A percentile compares a stretch with the other conserved stretches of the same genome.
Evolutionary conservation across 2,797 vertebrate species (phyloP).

Genomic region (Takifugu rubripes): DNA sequence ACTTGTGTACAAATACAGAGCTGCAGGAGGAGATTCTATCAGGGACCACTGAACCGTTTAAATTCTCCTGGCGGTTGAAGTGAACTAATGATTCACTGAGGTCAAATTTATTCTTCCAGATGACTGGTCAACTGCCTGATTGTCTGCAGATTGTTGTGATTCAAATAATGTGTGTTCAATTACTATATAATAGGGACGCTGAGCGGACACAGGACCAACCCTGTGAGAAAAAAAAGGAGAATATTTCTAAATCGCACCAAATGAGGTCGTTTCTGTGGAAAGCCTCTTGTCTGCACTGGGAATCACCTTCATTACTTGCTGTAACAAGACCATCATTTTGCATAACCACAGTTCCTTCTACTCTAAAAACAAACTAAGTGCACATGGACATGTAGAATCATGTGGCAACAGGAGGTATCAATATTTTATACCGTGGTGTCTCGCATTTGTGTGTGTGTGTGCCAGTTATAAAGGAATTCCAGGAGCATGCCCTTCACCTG

Average conservation of each 20-base stretch:
- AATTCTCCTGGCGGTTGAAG: slow-evolving; percentile 29
- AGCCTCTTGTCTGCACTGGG: slow-evolving; percentile 29
- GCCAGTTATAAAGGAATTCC: slow-evolving; percentile 71
- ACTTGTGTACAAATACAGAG: slow-evolving; percentile 17
- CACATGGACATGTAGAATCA: slow-evolving; percentile 69
- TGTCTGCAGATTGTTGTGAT: slow-evolving; percentile 21
- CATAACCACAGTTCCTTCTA: slow-evolving; percentile 49
- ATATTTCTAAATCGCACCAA: slow-evolving; percentile 22
- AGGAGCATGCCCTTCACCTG: slow-evolving; percentile 70
- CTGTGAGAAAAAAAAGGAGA: slow-evolving; percentile 16
- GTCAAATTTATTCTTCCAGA: slow-evolving; percentile 5
- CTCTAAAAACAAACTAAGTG: slow-evolving; percentile 47
- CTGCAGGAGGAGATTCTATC: slow-evolving; percentile 3
- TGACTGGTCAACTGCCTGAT: slow-evolving; percentile 5
- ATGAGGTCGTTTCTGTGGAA: slow-evolving; percentile 40
- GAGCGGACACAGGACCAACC: slow-evolving; percentile 16
- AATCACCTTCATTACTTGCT: slow-evolving; percentile 60
- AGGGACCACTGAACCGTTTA: slow-evolving; percentile 18
- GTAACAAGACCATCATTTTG: slow-evolving; percentile 61
- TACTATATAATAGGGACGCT: slow-evolving; percentile 22
- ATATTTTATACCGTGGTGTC: slow-evolving; percentile 66
- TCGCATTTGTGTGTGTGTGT: slow-evolving; percentile 43
- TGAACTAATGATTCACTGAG: slow-evolving; percentile 10
- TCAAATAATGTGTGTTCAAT: slow-evolving; percentile 39
- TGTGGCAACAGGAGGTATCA: slow-evolving; percentile 63